Base-by-base conservation (phyloP, 2,113 vertebrate genomes). In the Artemisiospiza belli region DNA sequence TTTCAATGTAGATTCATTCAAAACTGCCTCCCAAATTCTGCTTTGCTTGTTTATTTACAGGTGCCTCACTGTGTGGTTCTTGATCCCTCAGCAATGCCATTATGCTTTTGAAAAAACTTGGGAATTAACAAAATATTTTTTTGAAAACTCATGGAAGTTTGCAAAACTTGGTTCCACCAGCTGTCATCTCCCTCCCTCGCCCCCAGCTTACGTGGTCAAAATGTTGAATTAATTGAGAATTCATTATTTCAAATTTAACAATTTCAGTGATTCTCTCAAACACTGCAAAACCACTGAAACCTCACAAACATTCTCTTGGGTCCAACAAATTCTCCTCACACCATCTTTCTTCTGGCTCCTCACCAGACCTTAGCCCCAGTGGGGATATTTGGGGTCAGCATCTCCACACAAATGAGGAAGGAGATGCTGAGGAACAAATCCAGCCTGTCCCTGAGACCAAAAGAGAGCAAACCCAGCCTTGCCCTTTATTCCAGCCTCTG, bases 211-310 rank as follows among this genome's bases (percentile, higher is more conserved):
- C 24, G 75, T 54, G 33, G 64, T 86, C 64, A 90, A 88, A 91
- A 90, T 12, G 9, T 25, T 87, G 70, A 82, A 47, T 84, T 73
- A 83, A 88, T 57, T 69, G 91, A 83, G 33, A 87, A 78, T 73
- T 82, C 51, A 81, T 75, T 58, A 83, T 91, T 94, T 95, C 49
- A 25, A 75, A 58, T 94, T 77, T 55, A 78, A 81, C 68, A 64
- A 59, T 89, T 44, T 46, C 54, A 76, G 9, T 57, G 84, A 39
- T 54, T 82, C 62, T 79, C 77, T 68, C 35, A 41, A 87, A 76
- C 3, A 1, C 12, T 57, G 41, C n/a, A 89, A 92, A 92, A 89
- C 67, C 70, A 83, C 43, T 58, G n/a, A 94, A 94, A 85, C 30
- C 12, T 89, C 83, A 68, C 0, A 8, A 82, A 43, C 1, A 0